Base-by-base conservation (phyloP, 2,113 vertebrate genomes). In the Mixornis gularis region DNA sequence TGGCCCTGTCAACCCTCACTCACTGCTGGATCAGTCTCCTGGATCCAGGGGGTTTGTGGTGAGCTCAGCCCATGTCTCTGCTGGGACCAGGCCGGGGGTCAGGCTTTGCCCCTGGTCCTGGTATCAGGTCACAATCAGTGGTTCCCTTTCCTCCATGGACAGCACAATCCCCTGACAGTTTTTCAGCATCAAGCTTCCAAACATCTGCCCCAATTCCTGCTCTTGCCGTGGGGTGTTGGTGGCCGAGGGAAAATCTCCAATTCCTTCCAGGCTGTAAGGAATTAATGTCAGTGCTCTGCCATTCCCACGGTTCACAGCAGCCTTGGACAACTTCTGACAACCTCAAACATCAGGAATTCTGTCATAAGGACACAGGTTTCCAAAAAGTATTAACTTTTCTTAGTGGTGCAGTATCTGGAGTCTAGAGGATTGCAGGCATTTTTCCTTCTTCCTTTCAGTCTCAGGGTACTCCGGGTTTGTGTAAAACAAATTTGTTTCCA, bases 171-270 rank as follows among this genome's bases (percentile, higher is more conserved):
- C 36, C 71, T 51, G 53, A 3, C 2, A 7, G 26, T 9, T 76
- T 36, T 48, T 49, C 70, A 85, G 66, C 32, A 44, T 0, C 0
- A 2, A 25, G 9, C 62, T 52, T 68, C 70, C 11, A 1, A 7
- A 8, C 18, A 46, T n/a, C 53, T 55, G 62, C 53, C 55, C 41
- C 64, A 41, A 0, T 24, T 82, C 64, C n/a, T 8, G 0, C 21
- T 74, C 27, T 55, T 55, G 46, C 36, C 0, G 0, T 22, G 29
- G 84, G 30, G 2, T 53, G 40, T 69, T 6, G 1, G 55, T 30
- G 56, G 38, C 26, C 0, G 0, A 8, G 40, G 30, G 13, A 68
- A 26, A 12, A 44, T 25, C 71, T 83, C 9, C 2, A 34, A 1
- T 49, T 73, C 44, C 41, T 73, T 46, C 44, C 92, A 82, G 25